phyloP scores from a whole-genome alignment of 2,888 invertebrate species.

The Myopa testacea region DNA sequence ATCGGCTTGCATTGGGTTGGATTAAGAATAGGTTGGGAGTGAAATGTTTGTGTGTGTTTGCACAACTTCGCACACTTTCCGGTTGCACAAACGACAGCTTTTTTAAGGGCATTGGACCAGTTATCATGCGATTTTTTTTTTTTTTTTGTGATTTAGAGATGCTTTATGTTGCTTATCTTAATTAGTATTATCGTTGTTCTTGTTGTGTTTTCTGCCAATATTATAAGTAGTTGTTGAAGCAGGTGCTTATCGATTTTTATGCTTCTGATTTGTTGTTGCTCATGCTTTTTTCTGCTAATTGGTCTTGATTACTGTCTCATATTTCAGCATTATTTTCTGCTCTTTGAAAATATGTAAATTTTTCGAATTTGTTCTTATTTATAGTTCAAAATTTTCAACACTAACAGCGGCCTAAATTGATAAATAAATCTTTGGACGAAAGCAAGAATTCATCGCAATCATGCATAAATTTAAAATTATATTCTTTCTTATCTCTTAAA shows the following conservation, averaged over 20 bases:
- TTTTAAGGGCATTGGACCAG: constrained; percentile 23
- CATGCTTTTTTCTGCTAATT: not conserved
- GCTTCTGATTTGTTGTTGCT: not conserved
- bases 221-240: too few species aligned
- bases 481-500: too few species aligned
- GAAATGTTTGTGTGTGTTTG: not conserved
- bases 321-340: not conserved
- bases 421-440: too few species aligned
- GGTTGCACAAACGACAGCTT: too few species aligned
- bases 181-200: not conserved
- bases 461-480: too few species aligned
- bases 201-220: not conserved
- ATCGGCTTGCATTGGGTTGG: not conserved
- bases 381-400: too few species aligned
- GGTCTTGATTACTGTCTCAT: not conserved
- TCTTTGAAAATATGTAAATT: too few species aligned
- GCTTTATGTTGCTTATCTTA: not conserved
- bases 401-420: too few species aligned
- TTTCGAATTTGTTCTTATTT: too few species aligned
- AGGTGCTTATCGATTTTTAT: not conserved
- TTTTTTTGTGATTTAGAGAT: not conserved
- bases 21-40: not conserved
- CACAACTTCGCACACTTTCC: not conserved
- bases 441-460: too few species aligned
- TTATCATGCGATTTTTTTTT: constrained; percentile 13